These are phyloP conservation scores for Saxicola maurus DNA, from an alignment of 2,797 vertebrate genomes.

Conservation along the genomic window DNA sequence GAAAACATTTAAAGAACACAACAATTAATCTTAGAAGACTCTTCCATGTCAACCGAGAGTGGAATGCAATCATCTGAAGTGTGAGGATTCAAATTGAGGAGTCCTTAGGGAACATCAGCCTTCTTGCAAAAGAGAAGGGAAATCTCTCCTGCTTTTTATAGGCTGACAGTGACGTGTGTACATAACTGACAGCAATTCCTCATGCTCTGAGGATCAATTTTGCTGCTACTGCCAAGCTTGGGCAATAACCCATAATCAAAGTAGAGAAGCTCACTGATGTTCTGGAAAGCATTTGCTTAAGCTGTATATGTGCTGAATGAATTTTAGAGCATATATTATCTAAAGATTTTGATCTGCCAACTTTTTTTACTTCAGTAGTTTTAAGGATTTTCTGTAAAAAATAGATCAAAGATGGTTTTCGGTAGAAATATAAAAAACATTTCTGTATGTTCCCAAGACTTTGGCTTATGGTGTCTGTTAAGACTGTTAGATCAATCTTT, in stretches of 20 bases:
- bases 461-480: not conserved
- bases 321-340: not conserved
- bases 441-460: not conserved
- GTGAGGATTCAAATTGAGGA: not conserved
- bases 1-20: not conserved
- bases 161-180: not conserved
- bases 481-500: not conserved
- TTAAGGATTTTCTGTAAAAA: not conserved
- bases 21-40: not conserved
- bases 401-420: not conserved
- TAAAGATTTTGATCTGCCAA: not conserved
- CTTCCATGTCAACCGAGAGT: not conserved
- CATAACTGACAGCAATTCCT: not conserved
- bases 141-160: not conserved
- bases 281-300: not conserved
- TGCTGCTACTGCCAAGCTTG: not conserved
- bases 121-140: not conserved
- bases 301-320: not conserved
- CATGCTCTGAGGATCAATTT: rapidly evolving
- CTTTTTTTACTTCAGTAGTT: not conserved
- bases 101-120: not conserved
- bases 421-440: not conserved
- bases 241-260: not conserved
- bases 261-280: not conserved
- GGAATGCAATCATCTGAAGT: not conserved